Evolutionary conservation across 2,888 invertebrate genomes (phyloP).

Genomic region (Allophyes oxyacanthae): DNA sequence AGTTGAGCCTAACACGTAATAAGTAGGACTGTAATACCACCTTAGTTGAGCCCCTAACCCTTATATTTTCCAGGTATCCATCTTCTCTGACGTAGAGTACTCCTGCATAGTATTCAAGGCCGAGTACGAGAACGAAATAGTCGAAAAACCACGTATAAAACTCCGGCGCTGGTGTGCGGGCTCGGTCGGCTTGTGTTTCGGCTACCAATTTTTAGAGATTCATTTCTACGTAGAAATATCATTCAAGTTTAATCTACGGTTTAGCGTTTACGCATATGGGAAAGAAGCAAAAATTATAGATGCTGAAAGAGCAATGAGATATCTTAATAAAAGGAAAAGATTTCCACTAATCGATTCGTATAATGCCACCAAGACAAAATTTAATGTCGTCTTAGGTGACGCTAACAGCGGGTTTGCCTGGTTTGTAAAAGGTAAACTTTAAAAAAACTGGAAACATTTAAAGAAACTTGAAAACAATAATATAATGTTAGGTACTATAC

Average conservation of each 20-base stretch:
- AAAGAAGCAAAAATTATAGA: constrained; percentile 47
- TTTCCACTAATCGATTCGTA: too few relatives aligned
- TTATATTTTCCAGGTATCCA: constrained; percentile 61
- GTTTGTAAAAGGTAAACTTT: too few relatives aligned
- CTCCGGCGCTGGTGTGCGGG: constrained; percentile 64
- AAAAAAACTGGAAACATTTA: too few relatives aligned
- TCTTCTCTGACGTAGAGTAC: constrained; percentile 62
- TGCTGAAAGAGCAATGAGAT: constrained; percentile 3
- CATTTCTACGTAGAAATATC: constrained; percentile 63
- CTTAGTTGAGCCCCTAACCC: too few relatives aligned
- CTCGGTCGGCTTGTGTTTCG: constrained; percentile 52
- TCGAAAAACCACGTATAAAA: constrained; percentile 44
- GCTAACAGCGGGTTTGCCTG: too few relatives aligned
- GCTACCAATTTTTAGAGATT: constrained; percentile 58
- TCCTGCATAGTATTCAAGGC: constrained; percentile 64
- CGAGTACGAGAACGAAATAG: not conserved
- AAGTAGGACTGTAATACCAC: too few relatives aligned
- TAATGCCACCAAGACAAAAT: too few relatives aligned
- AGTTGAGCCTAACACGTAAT: too few relatives aligned
- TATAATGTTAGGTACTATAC: too few relatives aligned
- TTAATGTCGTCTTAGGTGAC: too few relatives aligned
- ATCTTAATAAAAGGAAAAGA: too few relatives aligned
- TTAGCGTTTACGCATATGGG: constrained; percentile 58
- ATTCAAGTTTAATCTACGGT: constrained; percentile 44
- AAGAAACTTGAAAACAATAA: too few relatives aligned